Evolutionary conservation across 1,140 invertebrate species (phyloP), one percentile per base, ranked within the genome.

Genomic region (Euglossa dilemma): DNA sequence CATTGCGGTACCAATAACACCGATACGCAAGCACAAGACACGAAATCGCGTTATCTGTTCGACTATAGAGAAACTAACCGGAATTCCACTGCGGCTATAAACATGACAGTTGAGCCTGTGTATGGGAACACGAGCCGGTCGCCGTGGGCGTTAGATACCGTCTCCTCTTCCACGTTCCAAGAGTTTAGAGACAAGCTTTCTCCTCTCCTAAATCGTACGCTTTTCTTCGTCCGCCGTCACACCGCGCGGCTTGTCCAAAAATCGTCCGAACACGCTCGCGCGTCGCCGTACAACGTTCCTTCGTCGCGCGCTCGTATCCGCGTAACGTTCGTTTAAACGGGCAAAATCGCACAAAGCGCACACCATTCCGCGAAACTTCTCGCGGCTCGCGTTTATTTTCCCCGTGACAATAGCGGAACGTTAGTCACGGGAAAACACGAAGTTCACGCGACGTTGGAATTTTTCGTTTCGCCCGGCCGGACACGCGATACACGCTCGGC

Each of bases 41-140:
- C 69, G 77, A 87, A 87, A 89, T 90, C 87, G 69, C 85, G 84
- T 90, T 90, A 90, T 87, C 89, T 83, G 69, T 76, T 74, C 83
- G 81, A 78, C 76, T 67, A 56, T 67, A 57, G 36, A 78, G 75
- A 73, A 71, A 85, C 89, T 87, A 87, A 90, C 88, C 76, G 86
- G 86, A 90, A 90, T 90, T 89, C 89, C 89, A 89, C 47, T 25
- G 83, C 14, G 77, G 67, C 86, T 66, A 90, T 90, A 90, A 90
- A 90, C 89, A 89, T 80, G 72, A 59, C 75, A 79, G 23, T 56
- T 57, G 36, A 56, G 28, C 28, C 64, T 52, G 61, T 84, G 70
- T 76, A 54, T 70, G 61, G 45, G 47, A 67, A 74, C 59, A 77
- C 84, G 50, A 70, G 77, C 71, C 9, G 36, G 84, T 43, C 50